Percentiles rank a stretch among this genome's conserved stretches.
phyloP scores from a whole-genome alignment of 1,140 invertebrate genomes.

The Nylanderia fulva region DNA sequence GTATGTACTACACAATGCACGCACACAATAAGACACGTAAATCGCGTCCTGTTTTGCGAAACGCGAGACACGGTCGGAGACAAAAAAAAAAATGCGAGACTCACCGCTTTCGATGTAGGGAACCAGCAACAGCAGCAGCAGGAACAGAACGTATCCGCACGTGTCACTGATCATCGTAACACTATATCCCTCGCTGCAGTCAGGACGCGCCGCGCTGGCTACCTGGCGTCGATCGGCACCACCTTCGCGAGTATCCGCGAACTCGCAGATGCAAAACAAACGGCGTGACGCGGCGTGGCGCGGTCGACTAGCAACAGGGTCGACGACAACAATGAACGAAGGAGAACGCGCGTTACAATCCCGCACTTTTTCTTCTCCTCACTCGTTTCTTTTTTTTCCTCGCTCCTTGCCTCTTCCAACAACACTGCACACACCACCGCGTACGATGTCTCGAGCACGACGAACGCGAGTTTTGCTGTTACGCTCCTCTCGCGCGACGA shows the following conservation, averaged over 20 bases:
- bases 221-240: slow-evolving; percentile 58
- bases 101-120: slow-evolving; percentile 86
- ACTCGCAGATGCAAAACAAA: slow-evolving; percentile 67
- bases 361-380: not conserved
- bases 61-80: too few relatives aligned
- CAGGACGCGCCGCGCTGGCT: slow-evolving; percentile 48
- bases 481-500: slow-evolving; percentile 9
- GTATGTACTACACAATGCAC: not conserved
- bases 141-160: slow-evolving; percentile 83
- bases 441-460: slow-evolving; percentile 18
- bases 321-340: not conserved
- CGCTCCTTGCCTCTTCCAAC: too few relatives aligned
- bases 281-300: slow-evolving; percentile 33
- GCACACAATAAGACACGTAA: not conserved
- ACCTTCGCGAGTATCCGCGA: slow-evolving; percentile 61
- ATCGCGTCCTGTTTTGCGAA: not conserved
- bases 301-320: slow-evolving; percentile 46
- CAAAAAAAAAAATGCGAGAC: slow-evolving; percentile 61
- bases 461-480: not conserved
- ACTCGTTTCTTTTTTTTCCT: not conserved
- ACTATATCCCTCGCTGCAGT: slow-evolving; percentile 76
- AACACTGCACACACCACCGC: slow-evolving; percentile 46
- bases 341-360: slow-evolving; percentile 9
- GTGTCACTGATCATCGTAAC: slow-evolving; percentile 84
- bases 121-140: slow-evolving; percentile 83